Conservation (phyloP, 2,888 invertebrate species). For the Tenthredo amoena region DNA sequence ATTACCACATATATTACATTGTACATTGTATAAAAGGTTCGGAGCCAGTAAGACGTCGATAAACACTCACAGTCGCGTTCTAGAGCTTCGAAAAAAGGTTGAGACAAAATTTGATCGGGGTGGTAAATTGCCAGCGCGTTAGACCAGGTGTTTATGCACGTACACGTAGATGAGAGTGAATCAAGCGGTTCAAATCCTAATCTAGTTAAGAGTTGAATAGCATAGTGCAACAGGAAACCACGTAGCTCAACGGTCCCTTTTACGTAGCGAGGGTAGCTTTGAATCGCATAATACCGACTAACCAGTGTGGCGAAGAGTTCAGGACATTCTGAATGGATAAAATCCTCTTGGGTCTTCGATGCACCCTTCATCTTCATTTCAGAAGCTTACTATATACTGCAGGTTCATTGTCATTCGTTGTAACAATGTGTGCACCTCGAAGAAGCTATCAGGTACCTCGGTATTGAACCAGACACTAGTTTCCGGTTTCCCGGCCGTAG, state of each 20-base stretch:
- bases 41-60: not conserved
- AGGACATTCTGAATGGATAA: not conserved
- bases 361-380: slow-evolving; percentile 24
- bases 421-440: not conserved
- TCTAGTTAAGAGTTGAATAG: slow-evolving; percentile 32
- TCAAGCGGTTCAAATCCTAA: slow-evolving; percentile 40
- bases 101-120: not conserved
- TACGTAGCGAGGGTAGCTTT: slow-evolving; percentile 16
- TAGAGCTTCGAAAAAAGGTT: not conserved
- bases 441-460: not conserved
- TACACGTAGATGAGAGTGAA: slow-evolving; percentile 34
- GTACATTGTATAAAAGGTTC: not conserved
- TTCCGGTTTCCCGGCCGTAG: not conserved
- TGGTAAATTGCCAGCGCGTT: not conserved
- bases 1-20: not conserved
- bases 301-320: slow-evolving; percentile 35
- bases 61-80: not conserved
- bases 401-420: slow-evolving; percentile 29
- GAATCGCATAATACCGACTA: slow-evolving; percentile 36
- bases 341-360: slow-evolving; percentile 29
- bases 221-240: not conserved
- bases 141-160: slow-evolving; percentile 25
- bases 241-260: slow-evolving; percentile 9
- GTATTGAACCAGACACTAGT: slow-evolving; percentile 22
- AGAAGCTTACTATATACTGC: not conserved